Conservation (phyloP, 2,113 vertebrate species). For the Isichthys henryi region DNA sequence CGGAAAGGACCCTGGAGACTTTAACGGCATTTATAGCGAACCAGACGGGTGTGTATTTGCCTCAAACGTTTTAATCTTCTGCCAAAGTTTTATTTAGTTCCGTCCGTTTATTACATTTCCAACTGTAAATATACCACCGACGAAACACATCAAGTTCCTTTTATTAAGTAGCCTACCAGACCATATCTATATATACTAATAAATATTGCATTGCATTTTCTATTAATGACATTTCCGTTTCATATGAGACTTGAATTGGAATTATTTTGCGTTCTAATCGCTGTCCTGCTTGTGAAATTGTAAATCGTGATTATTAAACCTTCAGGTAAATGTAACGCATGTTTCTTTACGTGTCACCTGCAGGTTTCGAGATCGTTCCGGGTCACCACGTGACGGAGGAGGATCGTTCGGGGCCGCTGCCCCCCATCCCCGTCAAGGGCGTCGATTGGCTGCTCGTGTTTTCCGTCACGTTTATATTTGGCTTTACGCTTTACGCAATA, state of each 20-base stretch:
- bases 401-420: conserved; percentile 77
- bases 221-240: background rate
- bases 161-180: background rate
- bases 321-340: background rate
- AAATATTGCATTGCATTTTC: background rate
- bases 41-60: conserved; percentile 76
- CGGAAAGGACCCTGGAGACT: conserved; percentile 78
- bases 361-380: conserved; percentile 77
- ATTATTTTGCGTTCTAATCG: background rate
- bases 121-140: background rate
- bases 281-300: background rate
- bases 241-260: background rate
- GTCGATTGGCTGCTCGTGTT: conserved; percentile 95
- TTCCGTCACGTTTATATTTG: conserved; percentile 80
- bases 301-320: background rate
- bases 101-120: background rate
- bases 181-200: background rate
- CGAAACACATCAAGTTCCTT: background rate
- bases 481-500: conserved; percentile 79
- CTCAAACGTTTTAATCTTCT: background rate
- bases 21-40: conserved; percentile 87
- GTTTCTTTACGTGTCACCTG: conserved; percentile 10
- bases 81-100: background rate
- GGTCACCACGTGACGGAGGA: conserved; percentile 64
- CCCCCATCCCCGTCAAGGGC: conserved; percentile 67